phyloP scores from a whole-genome alignment of 2,113 vertebrate species.

The Gavia stellata region DNA sequence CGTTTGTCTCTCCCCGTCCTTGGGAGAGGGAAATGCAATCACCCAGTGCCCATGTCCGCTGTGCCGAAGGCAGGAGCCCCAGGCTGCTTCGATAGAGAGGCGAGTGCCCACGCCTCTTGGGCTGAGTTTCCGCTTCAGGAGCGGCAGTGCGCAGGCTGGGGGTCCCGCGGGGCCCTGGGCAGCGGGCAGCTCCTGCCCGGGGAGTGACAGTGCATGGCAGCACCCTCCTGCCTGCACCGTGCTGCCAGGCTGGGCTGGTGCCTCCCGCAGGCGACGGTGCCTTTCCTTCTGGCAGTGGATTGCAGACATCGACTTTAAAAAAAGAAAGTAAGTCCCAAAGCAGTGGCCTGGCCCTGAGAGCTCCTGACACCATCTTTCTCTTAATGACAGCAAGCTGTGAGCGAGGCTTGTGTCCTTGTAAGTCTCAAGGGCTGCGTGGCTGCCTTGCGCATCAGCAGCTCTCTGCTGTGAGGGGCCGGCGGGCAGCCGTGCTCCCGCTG shows the following conservation, averaged over 20 bases:
- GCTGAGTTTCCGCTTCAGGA: not conserved
- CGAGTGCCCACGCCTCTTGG: rapidly evolving
- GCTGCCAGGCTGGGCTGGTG: not conserved
- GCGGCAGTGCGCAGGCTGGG: rapidly evolving
- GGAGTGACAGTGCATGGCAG: not conserved
- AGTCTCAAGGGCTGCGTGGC: not conserved
- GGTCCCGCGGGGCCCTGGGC: rapidly evolving
- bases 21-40: not conserved
- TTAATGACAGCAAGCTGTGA: not conserved
- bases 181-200: not conserved
- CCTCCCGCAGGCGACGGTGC: not conserved
- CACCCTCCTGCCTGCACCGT: not conserved
- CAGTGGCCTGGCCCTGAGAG: not conserved
- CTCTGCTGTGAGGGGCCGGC: not conserved
- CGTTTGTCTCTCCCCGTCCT: not conserved
- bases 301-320: not conserved
- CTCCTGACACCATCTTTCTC: not conserved
- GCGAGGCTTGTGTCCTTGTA: not conserved
- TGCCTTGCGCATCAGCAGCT: not conserved
- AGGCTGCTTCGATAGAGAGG: not conserved
- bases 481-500: not conserved
- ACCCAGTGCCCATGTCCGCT: rapidly evolving
- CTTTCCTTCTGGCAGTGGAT: not conserved
- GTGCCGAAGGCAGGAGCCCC: not conserved
- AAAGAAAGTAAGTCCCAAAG: not conserved